Percentiles rank a stretch among this genome's conserved stretches.
These are phyloP conservation scores for Anastrepha ludens DNA, from an alignment of 1,140 invertebrate species.

Conservation along the genomic window DNA sequence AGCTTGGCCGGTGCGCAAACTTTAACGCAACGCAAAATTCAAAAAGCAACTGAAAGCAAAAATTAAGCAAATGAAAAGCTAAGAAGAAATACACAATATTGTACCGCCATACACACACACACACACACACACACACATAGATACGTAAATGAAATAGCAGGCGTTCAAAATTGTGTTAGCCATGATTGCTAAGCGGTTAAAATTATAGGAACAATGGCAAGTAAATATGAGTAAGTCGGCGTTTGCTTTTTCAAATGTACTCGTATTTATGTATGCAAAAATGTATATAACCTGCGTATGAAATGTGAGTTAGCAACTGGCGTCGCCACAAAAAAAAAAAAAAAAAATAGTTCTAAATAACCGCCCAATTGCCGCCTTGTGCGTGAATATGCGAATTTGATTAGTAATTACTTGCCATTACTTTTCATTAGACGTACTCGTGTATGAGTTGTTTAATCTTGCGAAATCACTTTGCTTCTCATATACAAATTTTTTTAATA, in stretches of 20 bases:
- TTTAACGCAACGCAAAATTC: slow-evolving; percentile 30
- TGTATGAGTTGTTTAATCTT: not conserved
- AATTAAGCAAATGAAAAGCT: slow-evolving; percentile 43
- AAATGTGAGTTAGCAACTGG: not conserved
- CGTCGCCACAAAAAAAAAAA: not conserved
- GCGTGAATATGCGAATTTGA: slow-evolving; percentile 37
- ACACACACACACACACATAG: not conserved
- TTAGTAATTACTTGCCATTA: slow-evolving; percentile 8
- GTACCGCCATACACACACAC: not conserved
- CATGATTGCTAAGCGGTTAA: slow-evolving; percentile 39
- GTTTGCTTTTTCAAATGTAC: too few relatives aligned
- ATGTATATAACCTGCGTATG: not conserved
- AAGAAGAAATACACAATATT: slow-evolving; percentile 14
- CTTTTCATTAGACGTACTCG: not conserved
- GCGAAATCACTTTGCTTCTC: not conserved
- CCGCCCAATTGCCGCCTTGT: slow-evolving; percentile 14
- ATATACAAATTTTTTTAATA: not conserved
- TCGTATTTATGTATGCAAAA: not conserved
- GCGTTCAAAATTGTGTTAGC: slow-evolving; percentile 46
- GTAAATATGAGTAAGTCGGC: not conserved
- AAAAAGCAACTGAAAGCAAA: slow-evolving; percentile 47
- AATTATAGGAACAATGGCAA: not conserved
- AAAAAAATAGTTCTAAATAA: not conserved
- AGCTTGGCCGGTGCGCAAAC: slow-evolving; percentile 41
- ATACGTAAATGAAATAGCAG: not conserved